phyloP scores from a whole-genome alignment of 92 coral and sea anemone genomes.

The Phenganax subtilis region DNA sequence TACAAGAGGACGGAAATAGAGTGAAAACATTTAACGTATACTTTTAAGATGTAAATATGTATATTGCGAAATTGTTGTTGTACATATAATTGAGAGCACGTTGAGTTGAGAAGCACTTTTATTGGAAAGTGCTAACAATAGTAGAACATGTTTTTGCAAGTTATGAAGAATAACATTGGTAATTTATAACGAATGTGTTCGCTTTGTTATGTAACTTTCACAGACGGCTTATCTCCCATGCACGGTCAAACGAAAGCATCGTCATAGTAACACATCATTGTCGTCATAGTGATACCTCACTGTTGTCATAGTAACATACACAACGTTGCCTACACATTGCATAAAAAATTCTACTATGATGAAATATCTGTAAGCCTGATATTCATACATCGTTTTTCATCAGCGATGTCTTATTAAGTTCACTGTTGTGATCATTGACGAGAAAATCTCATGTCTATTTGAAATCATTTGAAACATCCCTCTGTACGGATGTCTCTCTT shows the following conservation, averaged over 20 bases:
- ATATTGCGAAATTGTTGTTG: background rate
- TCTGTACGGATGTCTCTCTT: no score
- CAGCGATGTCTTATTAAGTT: no score
- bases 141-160: background rate
- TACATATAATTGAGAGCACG: conserved; percentile 17
- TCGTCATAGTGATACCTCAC: background rate
- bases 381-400: no score
- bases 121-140: background rate
- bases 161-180: conserved; percentile 1
- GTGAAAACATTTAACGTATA: background rate
- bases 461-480: no score
- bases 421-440: no score
- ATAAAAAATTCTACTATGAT: background rate
- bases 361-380: no score
- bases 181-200: conserved; percentile 10
- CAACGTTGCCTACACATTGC: background rate
- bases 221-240: background rate
- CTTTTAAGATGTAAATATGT: conserved; percentile 33
- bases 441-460: no score
- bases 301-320: background rate
- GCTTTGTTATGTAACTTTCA: background rate
- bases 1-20: background rate
- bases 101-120: background rate
- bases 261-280: background rate
- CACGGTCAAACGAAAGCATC: background rate